A percentile compares a stretch with the other conserved stretches of the same genome.
phyloP scores from a whole-genome alignment of 2,113 vertebrate genomes.

The Hippocampus barbouri region DNA sequence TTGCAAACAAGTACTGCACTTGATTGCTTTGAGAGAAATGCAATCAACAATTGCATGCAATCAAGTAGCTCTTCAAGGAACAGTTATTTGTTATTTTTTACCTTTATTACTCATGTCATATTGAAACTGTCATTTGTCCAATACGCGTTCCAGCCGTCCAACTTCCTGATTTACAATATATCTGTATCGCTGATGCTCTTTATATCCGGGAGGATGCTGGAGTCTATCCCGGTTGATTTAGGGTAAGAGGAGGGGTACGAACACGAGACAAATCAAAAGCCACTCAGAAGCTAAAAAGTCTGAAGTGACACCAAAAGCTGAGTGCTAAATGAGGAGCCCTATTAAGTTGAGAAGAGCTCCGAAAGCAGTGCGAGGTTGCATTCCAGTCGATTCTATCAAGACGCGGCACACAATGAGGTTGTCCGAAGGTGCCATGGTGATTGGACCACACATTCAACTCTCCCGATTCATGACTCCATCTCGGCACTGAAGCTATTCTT shows the following conservation, averaged over 20 bases:
- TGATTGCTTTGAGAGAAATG: no score
- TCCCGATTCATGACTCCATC: slow-evolving; percentile 25
- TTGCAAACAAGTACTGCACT: no score
- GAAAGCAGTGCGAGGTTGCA: slow-evolving; percentile 18
- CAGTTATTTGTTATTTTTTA: not conserved
- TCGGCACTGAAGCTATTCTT: slow-evolving; percentile 15
- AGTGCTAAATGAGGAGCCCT: not conserved
- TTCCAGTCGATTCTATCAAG: slow-evolving; percentile 34
- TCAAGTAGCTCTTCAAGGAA: not conserved
- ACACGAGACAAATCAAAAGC: not conserved
- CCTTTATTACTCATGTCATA: not conserved
- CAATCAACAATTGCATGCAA: not conserved
- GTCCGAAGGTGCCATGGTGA: slow-evolving; percentile 20
- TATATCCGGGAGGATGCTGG: not conserved
- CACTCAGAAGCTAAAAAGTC: not conserved
- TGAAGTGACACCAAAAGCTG: not conserved
- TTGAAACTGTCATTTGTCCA: not conserved
- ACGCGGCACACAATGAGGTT: slow-evolving; percentile 27
- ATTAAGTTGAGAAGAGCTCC: not conserved
- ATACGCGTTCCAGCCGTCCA: not conserved
- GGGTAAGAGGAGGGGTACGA: not conserved
- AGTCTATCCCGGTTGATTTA: not conserved
- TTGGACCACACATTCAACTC: slow-evolving; percentile 21
- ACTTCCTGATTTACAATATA: not conserved
- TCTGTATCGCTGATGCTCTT: not conserved